Conservation (phyloP, 2,888 invertebrate genomes). For the Meiosimyza decipiens region DNA sequence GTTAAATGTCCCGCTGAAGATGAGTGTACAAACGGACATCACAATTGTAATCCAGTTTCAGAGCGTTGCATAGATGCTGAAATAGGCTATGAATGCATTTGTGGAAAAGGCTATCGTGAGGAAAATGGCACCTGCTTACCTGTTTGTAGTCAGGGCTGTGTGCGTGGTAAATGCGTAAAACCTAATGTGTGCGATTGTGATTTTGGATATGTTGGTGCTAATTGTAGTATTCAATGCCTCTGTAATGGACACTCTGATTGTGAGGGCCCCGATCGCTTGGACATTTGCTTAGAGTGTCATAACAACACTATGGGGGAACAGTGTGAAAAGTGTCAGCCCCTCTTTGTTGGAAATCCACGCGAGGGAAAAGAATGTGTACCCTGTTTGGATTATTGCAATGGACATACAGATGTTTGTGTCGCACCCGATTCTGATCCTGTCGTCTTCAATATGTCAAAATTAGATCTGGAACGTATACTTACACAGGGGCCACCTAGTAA, state of each 20-base stretch:
- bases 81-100: slow-evolving; percentile 79
- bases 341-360: slow-evolving; percentile 91
- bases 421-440: slow-evolving; percentile 68
- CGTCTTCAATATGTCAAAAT: slow-evolving; percentile 68
- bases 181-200: slow-evolving; percentile 89
- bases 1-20: slow-evolving; percentile 91
- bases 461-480: slow-evolving; percentile 73
- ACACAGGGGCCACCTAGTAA: slow-evolving; percentile 76
- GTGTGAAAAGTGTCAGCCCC: slow-evolving; percentile 89
- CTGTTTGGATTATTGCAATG: slow-evolving; percentile 89
- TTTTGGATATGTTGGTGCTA: slow-evolving; percentile 94
- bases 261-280: slow-evolving; percentile 84
- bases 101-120: slow-evolving; percentile 79
- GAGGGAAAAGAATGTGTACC: slow-evolving; percentile 88
- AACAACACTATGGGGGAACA: slow-evolving; percentile 95
- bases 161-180: slow-evolving; percentile 84
- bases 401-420: slow-evolving; percentile 85
- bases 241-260: slow-evolving; percentile 96
- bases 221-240: slow-evolving; percentile 93
- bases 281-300: slow-evolving; percentile 84
- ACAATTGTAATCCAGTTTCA: slow-evolving; percentile 86
- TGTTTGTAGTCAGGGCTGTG: slow-evolving; percentile 86
- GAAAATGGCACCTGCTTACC: slow-evolving; percentile 78
- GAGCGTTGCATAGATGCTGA: slow-evolving; percentile 88
- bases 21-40: slow-evolving; percentile 91